phyloP scores from a whole-genome alignment of 2,113 vertebrate species.

The Ginglymostoma cirratum region DNA sequence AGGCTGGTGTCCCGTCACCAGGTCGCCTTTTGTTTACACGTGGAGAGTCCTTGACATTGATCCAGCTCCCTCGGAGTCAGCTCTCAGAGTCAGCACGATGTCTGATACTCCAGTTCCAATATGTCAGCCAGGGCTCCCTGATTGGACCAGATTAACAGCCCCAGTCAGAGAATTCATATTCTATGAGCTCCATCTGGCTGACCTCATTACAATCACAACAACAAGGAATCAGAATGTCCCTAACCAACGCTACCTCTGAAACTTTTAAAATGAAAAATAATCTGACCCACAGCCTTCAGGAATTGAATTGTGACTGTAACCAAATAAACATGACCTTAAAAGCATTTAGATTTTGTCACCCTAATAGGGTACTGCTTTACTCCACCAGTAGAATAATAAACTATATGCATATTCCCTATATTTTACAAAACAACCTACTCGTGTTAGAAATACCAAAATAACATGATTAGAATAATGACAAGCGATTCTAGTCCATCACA shows the following conservation, averaged over 20 bases:
- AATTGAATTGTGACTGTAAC: not conserved
- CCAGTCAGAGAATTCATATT: no score
- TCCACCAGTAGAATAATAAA: not conserved
- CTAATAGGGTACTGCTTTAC: not conserved
- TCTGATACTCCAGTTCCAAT: no score
- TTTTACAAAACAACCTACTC: not conserved
- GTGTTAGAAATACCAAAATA: not conserved
- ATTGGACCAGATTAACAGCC: no score
- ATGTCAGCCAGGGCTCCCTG: no score
- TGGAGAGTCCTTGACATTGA: no score
- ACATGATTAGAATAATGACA: not conserved
- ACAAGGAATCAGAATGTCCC: not conserved
- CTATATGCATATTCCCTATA: not conserved
- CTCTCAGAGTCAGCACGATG: no score
- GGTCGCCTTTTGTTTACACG: no score
- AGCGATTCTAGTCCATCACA: not conserved
- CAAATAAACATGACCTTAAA: not conserved
- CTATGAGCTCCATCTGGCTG: no score
- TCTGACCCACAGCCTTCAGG: not conserved
- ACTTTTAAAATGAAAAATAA: not conserved
- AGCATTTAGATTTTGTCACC: constrained; percentile 2
- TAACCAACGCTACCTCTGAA: not conserved
- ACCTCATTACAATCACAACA: no score
- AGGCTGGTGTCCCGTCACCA: no score
- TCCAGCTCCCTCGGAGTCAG: no score